Evolutionary conservation across 2,113 vertebrate genomes (phyloP).

Genomic region (Taxidea taxus): DNA sequence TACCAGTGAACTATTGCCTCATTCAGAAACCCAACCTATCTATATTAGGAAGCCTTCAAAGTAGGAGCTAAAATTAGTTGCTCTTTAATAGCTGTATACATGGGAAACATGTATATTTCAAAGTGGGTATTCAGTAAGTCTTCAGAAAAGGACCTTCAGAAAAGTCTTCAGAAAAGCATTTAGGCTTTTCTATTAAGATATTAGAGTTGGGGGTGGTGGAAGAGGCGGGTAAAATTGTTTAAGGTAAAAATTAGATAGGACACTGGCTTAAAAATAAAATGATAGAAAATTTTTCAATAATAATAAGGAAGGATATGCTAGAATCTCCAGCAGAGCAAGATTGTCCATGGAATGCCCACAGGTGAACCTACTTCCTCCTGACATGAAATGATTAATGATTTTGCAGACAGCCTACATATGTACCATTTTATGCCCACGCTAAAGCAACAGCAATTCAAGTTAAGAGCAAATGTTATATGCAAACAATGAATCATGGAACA

Average conservation of each 20-base stretch:
- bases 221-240: not conserved
- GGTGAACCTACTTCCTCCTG: not conserved
- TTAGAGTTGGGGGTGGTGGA: not conserved
- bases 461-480: not conserved
- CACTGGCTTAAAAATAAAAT: slow-evolving; percentile 5
- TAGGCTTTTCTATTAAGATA: not conserved
- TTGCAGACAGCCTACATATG: not conserved
- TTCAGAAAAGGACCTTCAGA: not conserved
- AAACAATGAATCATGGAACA: too few species aligned
- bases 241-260: not conserved
- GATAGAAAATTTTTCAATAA: not conserved
- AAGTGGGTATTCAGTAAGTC: not conserved
- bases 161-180: too few species aligned
- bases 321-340: not conserved
- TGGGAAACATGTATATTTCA: not conserved
- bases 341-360: not conserved
- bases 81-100: not conserved
- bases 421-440: not conserved
- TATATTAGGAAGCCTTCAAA: not conserved
- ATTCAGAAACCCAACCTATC: not conserved
- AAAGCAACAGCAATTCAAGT: slow-evolving; percentile 5
- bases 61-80: not conserved
- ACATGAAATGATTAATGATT: not conserved
- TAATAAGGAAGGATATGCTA: not conserved
- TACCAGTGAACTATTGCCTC: not conserved